These are phyloP conservation scores for Formica aserva DNA, from an alignment of 2,888 invertebrate species.

Conservation along the genomic window DNA sequence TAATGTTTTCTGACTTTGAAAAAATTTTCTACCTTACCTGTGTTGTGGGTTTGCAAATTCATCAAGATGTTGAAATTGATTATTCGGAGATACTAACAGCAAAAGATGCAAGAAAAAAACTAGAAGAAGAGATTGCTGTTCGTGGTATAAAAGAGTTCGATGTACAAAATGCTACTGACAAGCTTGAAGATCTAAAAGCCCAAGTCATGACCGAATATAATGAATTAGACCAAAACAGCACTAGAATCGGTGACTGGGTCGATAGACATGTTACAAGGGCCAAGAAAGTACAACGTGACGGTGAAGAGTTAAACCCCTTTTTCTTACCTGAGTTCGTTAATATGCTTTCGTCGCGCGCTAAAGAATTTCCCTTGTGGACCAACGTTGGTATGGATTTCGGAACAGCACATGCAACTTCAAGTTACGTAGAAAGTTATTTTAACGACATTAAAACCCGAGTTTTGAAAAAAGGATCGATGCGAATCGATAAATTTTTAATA, in stretches of 20 bases:
- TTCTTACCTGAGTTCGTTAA: background rate
- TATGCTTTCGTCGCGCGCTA: background rate
- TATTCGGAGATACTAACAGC: background rate
- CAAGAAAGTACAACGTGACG: background rate
- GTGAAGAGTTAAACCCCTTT: background rate
- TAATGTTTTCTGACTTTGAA: background rate
- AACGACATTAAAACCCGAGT: constrained; percentile 2
- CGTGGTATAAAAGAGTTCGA: background rate
- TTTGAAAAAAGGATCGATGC: background rate
- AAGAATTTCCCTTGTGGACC: background rate
- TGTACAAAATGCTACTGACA: background rate
- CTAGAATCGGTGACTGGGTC: background rate
- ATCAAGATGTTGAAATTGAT: background rate
- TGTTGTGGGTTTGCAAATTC: background rate
- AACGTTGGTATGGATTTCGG: background rate
- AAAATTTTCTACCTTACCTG: background rate
- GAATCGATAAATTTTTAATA: background rate
- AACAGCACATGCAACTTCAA: background rate
- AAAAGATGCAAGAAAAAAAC: constrained; percentile 2
- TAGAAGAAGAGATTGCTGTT: background rate
- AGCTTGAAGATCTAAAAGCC: background rate
- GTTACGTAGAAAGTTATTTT: background rate
- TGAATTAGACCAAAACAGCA: background rate
- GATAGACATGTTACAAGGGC: background rate
- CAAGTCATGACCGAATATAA: background rate